Conservation (phyloP, 2,797 vertebrate genomes). For the Lacerta bilineata region DNA sequence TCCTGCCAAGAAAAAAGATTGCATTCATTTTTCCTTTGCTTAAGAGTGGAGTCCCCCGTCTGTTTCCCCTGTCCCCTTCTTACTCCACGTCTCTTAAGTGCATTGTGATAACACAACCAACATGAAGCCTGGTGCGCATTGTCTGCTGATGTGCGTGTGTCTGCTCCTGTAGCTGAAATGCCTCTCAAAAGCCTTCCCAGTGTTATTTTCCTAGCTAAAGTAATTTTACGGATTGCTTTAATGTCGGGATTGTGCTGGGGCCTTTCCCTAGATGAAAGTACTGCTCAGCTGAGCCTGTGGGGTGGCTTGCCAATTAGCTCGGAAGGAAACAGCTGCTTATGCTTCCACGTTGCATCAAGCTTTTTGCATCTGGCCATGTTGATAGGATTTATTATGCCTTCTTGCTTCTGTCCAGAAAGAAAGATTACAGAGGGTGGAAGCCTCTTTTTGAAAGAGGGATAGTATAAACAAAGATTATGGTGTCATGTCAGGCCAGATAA, state of each 20-base stretch:
- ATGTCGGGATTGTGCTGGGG: neutral
- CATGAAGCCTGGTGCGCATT: rapidly evolving
- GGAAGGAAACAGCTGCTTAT: constrained; percentile 31
- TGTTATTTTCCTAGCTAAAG: rapidly evolving
- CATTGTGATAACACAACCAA: neutral
- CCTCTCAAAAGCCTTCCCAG: neutral
- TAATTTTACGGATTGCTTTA: neutral
- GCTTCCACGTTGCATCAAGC: rapidly evolving
- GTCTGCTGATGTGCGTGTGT: neutral
- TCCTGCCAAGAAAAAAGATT: neutral
- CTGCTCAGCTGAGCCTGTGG: neutral
- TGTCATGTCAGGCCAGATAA: neutral
- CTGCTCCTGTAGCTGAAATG: neutral
- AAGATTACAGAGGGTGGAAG: neutral
- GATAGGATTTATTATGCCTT: neutral
- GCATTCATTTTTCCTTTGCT: neutral
- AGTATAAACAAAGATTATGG: neutral
- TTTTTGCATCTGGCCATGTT: neutral
- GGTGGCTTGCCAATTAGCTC: constrained; percentile 1
- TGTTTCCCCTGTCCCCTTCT: neutral
- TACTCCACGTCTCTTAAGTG: neutral
- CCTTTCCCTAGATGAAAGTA: rapidly evolving
- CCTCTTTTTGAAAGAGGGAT: neutral
- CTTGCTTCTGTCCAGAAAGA: neutral
- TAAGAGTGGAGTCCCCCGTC: too few species aligned